Evolutionary conservation across 2,113 vertebrate species (phyloP), one percentile per base, ranked within the genome.

Genomic region (Probosciger aterrimus): DNA sequence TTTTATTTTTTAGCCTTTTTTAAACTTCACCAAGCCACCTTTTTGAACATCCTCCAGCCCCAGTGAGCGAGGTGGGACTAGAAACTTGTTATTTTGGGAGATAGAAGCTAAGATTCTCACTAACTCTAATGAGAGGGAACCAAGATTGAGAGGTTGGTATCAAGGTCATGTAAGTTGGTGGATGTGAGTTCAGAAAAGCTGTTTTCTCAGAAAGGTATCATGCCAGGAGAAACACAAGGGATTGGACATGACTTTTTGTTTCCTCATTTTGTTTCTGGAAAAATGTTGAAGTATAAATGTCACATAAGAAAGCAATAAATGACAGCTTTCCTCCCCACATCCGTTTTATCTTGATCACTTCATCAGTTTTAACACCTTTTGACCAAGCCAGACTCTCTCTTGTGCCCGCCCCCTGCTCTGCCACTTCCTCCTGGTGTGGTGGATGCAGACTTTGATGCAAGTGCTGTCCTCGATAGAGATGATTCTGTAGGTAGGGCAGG

Each of bases 161-260:
- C 53, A 95, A 91, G 93, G 81, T 95, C 82, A 63, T 82, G 74
- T 80, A 95, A 89, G 89, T 65, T 63, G 25, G 31, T 93, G 70
- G 67, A 84, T 1, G 3, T 89, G 69, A 82, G n/a, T 86, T 94
- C 53, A 92, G 62, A 78, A 46, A 86, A 81, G 30, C 60, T 68
- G 55, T 90, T 95, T 95, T 89, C 81, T 71, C 79, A 75, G 83
- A 55, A 76, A 91, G 73, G 44, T 96, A 74, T 89, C 46, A 46
- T 85, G 78, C 90, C 90, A 81, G 93, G 69, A 91, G 90, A 89
- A 95, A 79, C 81, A 69, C 23, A 62, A 80, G 49, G 3, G 9
- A 37, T 53, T 88, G 49, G 74, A 85, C 2, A 4, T 79, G 62
- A 73, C 73, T 91, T 92, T 81, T 85, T 91, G 62, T 89, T 91